Evolutionary conservation across 2,113 vertebrate genomes (phyloP).

Genomic region (zebrafish (Danio rerio)): DNA sequence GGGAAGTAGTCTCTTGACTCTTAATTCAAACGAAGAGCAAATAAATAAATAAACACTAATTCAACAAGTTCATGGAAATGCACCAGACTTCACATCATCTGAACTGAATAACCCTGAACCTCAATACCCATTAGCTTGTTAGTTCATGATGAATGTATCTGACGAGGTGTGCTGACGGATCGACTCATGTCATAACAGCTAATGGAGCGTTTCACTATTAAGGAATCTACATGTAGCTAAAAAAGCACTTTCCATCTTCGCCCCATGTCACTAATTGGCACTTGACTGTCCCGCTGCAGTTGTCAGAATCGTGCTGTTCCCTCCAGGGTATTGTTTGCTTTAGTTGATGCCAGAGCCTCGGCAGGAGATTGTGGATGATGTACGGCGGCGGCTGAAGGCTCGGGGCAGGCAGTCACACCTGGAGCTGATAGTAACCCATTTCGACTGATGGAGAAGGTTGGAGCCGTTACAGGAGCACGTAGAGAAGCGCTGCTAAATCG

Average conservation of each 20-base stretch:
- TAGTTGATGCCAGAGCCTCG: conserved; percentile 23
- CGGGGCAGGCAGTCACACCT: conserved; percentile 39
- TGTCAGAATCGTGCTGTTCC: conserved; percentile 27
- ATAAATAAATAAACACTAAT: not conserved
- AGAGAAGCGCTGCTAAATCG: conserved; percentile 23
- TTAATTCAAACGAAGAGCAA: not conserved
- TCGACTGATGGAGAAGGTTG: conserved; percentile 44
- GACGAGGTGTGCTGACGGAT: not conserved
- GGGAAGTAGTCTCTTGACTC: not conserved
- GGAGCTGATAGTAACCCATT: conserved; percentile 40
- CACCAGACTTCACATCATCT: not conserved
- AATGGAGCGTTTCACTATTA: conserved; percentile 20
- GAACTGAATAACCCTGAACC: not conserved
- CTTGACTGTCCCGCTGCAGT: conserved; percentile 44
- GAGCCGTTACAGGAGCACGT: conserved; percentile 36
- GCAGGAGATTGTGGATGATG: conserved; percentile 42
- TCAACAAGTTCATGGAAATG: not conserved
- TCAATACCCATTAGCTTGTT: conserved; percentile 7
- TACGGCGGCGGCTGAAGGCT: conserved; percentile 34
- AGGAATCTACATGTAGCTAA: conserved; percentile 29
- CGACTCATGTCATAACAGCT: conserved; percentile 17
- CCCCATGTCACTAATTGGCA: conserved; percentile 32
- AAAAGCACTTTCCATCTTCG: conserved; percentile 30
- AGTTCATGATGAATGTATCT: conserved; percentile 9
- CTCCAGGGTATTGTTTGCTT: conserved; percentile 44